Conservation (phyloP, 1,140 invertebrate genomes). For the Saccostrea cuccullata region DNA sequence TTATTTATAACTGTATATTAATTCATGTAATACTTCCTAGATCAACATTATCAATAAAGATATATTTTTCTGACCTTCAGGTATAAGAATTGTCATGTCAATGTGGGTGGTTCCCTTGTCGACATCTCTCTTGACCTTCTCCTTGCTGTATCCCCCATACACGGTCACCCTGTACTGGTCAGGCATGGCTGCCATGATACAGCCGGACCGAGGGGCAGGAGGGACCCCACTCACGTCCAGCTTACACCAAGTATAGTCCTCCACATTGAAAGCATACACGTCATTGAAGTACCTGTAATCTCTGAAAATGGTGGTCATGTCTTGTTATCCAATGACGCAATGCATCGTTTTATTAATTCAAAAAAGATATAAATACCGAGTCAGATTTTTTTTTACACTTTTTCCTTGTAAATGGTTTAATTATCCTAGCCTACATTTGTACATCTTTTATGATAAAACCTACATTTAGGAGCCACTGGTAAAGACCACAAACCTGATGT, state of each 20-base stretch:
- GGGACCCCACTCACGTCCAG: slow-evolving; percentile 82
- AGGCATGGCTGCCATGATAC: slow-evolving; percentile 83
- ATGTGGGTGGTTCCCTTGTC: slow-evolving; percentile 89
- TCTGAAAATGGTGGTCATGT: slow-evolving; percentile 72
- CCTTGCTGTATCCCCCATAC: slow-evolving; percentile 93
- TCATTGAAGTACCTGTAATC: slow-evolving; percentile 95
- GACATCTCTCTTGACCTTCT: slow-evolving; percentile 87
- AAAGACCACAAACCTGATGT: slow-evolving; percentile 78
- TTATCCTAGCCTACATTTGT: neutral
- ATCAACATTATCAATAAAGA: too few species aligned
- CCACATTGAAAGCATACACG: slow-evolving; percentile 89
- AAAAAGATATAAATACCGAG: too few species aligned
- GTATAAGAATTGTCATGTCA: slow-evolving; percentile 88
- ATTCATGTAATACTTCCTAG: too few species aligned
- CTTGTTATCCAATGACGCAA: too few species aligned
- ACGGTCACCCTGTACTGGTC: slow-evolving; percentile 85
- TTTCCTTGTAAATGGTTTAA: neutral
- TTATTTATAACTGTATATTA: too few species aligned
- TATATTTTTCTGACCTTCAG: slow-evolving; percentile 82
- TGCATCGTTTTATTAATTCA: too few species aligned
- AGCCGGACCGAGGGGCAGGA: slow-evolving; percentile 82
- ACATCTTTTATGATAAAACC: neutral
- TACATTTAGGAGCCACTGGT: neutral
- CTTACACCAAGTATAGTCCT: slow-evolving; percentile 89
- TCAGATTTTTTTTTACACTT: too few species aligned